phyloP scores from a whole-genome alignment of 2,797 vertebrate genomes.

The Threskiornis aethiopicus region DNA sequence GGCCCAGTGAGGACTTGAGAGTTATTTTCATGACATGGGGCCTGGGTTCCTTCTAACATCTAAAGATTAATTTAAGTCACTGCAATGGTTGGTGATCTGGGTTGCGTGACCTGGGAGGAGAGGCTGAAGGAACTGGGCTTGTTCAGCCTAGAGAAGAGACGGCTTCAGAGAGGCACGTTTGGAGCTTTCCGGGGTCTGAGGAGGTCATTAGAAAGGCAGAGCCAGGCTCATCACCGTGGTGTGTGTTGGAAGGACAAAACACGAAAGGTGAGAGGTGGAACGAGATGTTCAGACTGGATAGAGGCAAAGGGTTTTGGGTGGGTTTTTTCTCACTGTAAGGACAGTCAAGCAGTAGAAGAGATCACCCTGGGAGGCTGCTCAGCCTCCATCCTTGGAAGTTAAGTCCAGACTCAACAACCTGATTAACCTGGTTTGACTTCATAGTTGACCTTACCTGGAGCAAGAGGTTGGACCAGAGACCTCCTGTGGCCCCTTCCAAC shows the following conservation, averaged over 20 bases:
- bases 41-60: background rate
- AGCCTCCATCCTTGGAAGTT: background rate
- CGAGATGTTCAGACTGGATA: background rate
- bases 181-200: background rate
- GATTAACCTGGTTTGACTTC: background rate
- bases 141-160: background rate
- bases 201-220: background rate
- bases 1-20: background rate
- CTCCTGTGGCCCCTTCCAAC: background rate
- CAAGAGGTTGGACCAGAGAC: background rate
- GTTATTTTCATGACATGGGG: background rate
- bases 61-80: background rate
- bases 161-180: background rate
- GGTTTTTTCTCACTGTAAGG: background rate
- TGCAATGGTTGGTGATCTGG: background rate
- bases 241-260: background rate
- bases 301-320: background rate
- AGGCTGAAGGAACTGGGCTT: background rate
- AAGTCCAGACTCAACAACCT: background rate
- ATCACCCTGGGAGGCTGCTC: background rate
- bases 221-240: too few species aligned
- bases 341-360: background rate
- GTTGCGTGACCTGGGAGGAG: background rate
- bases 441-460: background rate
- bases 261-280: background rate